Percentiles rank a stretch among this genome's conserved stretches.
Evolutionary conservation across 2,113 vertebrate genomes (phyloP).

Genomic region (Notarius quadriscutis): DNA sequence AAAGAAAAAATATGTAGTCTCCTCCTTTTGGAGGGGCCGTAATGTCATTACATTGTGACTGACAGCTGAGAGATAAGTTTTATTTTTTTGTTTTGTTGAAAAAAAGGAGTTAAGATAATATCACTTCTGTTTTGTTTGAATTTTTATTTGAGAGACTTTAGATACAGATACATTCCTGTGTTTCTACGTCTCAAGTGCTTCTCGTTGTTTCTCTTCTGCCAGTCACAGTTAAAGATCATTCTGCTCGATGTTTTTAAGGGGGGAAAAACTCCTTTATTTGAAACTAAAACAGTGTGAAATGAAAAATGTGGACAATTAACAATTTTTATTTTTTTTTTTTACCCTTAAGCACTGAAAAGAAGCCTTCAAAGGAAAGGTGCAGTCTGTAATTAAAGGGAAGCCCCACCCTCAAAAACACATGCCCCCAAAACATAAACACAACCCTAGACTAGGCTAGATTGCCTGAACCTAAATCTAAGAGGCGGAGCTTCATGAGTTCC

Average conservation of each 20-base stretch:
- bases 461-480: too few species aligned
- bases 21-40: slow-evolving; percentile 20
- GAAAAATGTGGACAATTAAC: background rate
- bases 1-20: slow-evolving; percentile 1
- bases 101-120: slow-evolving; percentile 5
- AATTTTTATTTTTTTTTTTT: slow-evolving; percentile 19
- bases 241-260: slow-evolving; percentile 7
- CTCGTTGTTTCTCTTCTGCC: slow-evolving; percentile 22
- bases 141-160: slow-evolving; percentile 36
- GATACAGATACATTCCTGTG: slow-evolving; percentile 20
- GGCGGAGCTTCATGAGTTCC: background rate
- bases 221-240: slow-evolving; percentile 33
- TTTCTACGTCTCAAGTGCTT: slow-evolving; percentile 6
- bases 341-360: slow-evolving; percentile 2
- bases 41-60: slow-evolving; percentile 17
- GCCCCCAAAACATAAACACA: background rate
- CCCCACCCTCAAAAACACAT: background rate
- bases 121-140: slow-evolving; percentile 21
- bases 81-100: too few species aligned
- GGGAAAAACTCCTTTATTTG: background rate
- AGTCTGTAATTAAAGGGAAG: background rate
- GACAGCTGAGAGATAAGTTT: slow-evolving; percentile 14
- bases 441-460: background rate
- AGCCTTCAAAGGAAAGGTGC: background rate
- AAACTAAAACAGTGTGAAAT: background rate